Evolutionary conservation across 1,140 invertebrate genomes (phyloP).

Genomic region (Galleria mellonella): DNA sequence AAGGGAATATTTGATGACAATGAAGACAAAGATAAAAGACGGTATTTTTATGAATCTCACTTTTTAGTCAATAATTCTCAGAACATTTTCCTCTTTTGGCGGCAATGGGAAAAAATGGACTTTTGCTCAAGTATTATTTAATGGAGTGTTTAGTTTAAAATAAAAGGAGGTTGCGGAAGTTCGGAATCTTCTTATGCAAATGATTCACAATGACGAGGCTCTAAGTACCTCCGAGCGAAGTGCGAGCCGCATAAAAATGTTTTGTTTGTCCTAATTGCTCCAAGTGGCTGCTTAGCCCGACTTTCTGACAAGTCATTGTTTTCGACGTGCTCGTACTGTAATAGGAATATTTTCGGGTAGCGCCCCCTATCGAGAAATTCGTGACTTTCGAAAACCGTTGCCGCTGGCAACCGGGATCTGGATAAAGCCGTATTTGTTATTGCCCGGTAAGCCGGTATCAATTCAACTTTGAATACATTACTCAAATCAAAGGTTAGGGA

Average conservation of each 20-base stretch:
- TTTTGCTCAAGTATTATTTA: constrained; percentile 1
- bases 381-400: constrained; percentile 48
- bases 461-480: constrained; percentile 4
- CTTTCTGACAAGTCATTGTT: constrained; percentile 65
- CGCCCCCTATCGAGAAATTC: constrained; percentile 32
- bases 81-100: not conserved
- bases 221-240: constrained; percentile 19
- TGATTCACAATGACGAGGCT: constrained; percentile 22
- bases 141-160: constrained; percentile 13
- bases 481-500: constrained; percentile 4
- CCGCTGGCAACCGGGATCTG: constrained; percentile 12
- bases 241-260: constrained; percentile 54
- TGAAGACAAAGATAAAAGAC: no score
- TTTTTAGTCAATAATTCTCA: no score
- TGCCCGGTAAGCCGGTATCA: not conserved
- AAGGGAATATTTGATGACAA: no score
- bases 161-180: not conserved
- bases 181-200: constrained; percentile 33
- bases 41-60: no score
- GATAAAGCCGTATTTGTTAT: constrained; percentile 11
- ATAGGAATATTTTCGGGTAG: constrained; percentile 56
- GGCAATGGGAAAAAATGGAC: not conserved
- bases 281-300: constrained; percentile 60
- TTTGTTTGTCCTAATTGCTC: constrained; percentile 70
- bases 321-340: constrained; percentile 48